A percentile compares a stretch with the other conserved stretches of the same genome.
Evolutionary conservation across 2,113 vertebrate genomes (phyloP).

Genomic region (Canis aureus): DNA sequence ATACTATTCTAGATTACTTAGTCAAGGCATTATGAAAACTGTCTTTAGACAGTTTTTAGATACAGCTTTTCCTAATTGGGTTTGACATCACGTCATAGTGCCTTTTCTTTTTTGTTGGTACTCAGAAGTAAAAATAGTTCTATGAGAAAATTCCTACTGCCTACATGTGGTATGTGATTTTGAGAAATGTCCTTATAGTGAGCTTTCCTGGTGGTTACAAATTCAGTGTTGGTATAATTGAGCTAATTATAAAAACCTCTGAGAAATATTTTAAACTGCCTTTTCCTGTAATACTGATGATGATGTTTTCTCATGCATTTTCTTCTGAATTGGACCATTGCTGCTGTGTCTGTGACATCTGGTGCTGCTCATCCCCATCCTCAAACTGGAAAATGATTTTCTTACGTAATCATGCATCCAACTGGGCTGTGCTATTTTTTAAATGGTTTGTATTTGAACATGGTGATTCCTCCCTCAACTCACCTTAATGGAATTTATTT

Average conservation of each 20-base stretch:
- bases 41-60: background rate
- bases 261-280: slow-evolving; percentile 54
- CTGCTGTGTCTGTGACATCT: slow-evolving; percentile 91
- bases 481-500: slow-evolving; percentile 75
- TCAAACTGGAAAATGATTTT: slow-evolving; percentile 88
- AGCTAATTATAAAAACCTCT: slow-evolving; percentile 66
- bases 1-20: slow-evolving; percentile 42
- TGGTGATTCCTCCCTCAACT: slow-evolving; percentile 78
- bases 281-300: slow-evolving; percentile 98
- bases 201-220: background rate
- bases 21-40: slow-evolving; percentile 14
- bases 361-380: slow-evolving; percentile 90
- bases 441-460: slow-evolving; percentile 92
- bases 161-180: slow-evolving; percentile 19
- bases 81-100: slow-evolving; percentile 48
- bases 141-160: slow-evolving; percentile 36
- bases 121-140: slow-evolving; percentile 51
- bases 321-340: slow-evolving; percentile 93
- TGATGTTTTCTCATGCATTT: slow-evolving; percentile 95
- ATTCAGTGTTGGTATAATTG: slow-evolving; percentile 80
- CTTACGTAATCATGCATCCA: slow-evolving; percentile 88
- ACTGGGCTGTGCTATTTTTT: slow-evolving; percentile 88
- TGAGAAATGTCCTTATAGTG: slow-evolving; percentile 21
- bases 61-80: slow-evolving; percentile 40
- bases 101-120: background rate